Percentiles rank a stretch among this genome's conserved stretches.
Evolutionary conservation across 2,797 vertebrate genomes (phyloP).

Genomic region (Scarus forsteni): DNA sequence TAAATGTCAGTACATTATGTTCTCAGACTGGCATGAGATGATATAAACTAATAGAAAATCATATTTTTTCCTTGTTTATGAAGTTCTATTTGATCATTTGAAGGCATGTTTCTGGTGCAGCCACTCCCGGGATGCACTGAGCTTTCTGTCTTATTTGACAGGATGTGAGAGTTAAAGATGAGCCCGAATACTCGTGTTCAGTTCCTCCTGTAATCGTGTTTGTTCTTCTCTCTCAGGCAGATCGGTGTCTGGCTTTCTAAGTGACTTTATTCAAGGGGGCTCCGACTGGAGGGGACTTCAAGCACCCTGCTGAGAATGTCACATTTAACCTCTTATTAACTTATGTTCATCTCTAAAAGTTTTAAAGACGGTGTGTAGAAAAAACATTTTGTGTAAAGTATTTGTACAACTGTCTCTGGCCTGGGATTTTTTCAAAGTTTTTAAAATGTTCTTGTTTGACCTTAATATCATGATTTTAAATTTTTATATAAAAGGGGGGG

Average conservation of each 20-base stretch:
- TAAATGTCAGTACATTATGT: no score
- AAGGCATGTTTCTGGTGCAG: no score
- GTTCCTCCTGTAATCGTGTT: slow-evolving; percentile 6
- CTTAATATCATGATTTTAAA: slow-evolving; percentile 67
- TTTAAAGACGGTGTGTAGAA: slow-evolving; percentile 86
- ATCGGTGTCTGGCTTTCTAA: slow-evolving; percentile 32
- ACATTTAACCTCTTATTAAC: slow-evolving; percentile 96
- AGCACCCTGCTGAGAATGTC: slow-evolving; percentile 87
- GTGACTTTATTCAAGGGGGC: slow-evolving; percentile 67
- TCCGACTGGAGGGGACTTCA: slow-evolving; percentile 73
- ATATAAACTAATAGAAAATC: no score
- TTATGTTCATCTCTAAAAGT: slow-evolving; percentile 90
- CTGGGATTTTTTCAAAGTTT: slow-evolving; percentile 82
- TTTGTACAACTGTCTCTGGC: slow-evolving; percentile 93
- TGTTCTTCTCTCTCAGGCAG: slow-evolving; percentile 51
- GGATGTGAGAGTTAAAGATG: no score
- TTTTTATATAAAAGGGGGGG: slow-evolving; percentile 68
- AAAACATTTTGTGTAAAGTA: slow-evolving; percentile 88
- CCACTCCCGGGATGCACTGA: no score
- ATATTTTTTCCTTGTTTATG: no score
- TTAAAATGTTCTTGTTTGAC: slow-evolving; percentile 78
- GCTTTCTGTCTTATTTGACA: no score
- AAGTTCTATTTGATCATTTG: no score
- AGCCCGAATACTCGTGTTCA: no score
- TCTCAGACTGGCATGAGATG: no score